Evolutionary conservation across 2,797 vertebrate species (phyloP), one percentile per base, ranked within the genome.

Genomic region (Sphenopsis melanotis): DNA sequence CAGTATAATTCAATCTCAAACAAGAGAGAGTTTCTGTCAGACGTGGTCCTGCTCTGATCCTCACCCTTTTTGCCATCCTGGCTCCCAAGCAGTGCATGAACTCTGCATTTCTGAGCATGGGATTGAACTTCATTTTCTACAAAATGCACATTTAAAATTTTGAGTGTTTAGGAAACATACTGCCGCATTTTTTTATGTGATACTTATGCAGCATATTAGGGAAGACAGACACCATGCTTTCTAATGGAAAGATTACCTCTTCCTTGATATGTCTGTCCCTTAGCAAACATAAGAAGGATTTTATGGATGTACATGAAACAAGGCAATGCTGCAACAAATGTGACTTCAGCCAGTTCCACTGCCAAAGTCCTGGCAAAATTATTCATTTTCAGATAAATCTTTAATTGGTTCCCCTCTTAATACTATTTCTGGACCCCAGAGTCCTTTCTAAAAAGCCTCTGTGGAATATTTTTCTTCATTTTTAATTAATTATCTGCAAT

Each of bases 401-500:
- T 97, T 97, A 97, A 96, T 96, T 96, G 89, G 89, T 94, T 96
- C 90, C 85, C 90, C 89, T 96, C 76, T 95, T 92, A 96, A 94
- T 95, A 95, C 70, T 90, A 23, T 88, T 97, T 91, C 85, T 93
- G 87, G 83, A 93, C 95, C 85, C 96, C 60, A 85, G 96, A 95
- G 94, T 93, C 89, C 87, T 94, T 91, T 96, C 85, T 95, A 94
- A 97, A 98, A 96, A 83, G n/a, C 75, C 94, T 96, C 97, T 49
- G 71, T 86, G 90, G 97, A 95, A 97, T 97, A 95, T 77, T 97
- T 97, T 97, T 77, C 75, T 95, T 93, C 95, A 94, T 97, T 97
- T 98, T 97, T 98, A 98, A 98, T 98, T 98, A 98, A 98, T 97
- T 97, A 95, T 97, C 94, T 96, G 94, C 95, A 97, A 98, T 96